phyloP scores from a whole-genome alignment of 2,797 vertebrate species.

The Hypotaenidia okinawae region DNA sequence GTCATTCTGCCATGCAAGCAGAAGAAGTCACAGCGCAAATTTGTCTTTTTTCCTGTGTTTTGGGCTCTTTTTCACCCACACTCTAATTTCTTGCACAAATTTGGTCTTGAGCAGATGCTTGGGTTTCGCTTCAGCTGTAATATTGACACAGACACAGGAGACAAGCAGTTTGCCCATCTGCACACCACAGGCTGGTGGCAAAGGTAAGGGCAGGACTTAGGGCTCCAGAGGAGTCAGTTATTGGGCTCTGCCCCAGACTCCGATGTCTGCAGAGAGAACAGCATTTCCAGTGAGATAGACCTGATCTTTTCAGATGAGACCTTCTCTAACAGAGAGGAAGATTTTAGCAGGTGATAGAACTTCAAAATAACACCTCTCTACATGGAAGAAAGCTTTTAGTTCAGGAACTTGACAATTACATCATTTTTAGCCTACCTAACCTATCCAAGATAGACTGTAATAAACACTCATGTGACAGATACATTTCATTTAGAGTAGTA shows the following conservation, averaged over 20 bases:
- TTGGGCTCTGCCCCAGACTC: neutral
- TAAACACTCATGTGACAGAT: neutral
- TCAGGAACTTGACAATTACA: neutral
- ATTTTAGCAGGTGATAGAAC: neutral
- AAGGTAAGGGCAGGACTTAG: neutral
- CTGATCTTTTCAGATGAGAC: neutral
- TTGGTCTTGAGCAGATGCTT: neutral
- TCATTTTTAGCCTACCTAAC: neutral
- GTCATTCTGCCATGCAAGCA: rapidly evolving
- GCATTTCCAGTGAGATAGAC: neutral
- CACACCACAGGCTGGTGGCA: neutral
- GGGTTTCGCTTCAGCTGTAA: neutral
- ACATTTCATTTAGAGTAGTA: neutral
- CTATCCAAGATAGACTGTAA: neutral
- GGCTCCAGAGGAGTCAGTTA: neutral
- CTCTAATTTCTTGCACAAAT: neutral
- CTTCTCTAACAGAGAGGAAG: neutral
- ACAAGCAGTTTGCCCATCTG: neutral
- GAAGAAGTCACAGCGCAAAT: neutral
- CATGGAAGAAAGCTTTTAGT: neutral
- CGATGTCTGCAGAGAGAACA: neutral
- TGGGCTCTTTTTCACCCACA: neutral
- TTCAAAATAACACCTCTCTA: neutral
- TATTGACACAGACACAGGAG: neutral
- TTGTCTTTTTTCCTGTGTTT: neutral